phyloP scores from a whole-genome alignment of 1,140 invertebrate genomes.

The Nautilus pompilius region DNA sequence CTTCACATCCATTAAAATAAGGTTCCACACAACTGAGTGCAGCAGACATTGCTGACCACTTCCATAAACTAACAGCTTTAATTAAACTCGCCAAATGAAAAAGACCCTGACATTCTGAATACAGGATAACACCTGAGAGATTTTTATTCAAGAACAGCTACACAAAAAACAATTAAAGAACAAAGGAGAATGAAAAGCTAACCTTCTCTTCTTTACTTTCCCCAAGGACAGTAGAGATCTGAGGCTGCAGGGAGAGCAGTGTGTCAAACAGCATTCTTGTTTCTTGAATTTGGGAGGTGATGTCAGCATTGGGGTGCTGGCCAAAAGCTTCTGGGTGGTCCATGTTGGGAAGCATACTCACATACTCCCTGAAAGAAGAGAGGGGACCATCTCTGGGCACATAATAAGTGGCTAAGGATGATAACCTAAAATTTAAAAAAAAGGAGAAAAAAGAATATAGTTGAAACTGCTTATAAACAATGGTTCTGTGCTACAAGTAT shows the following conservation, averaged over 20 bases:
- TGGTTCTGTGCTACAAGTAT: no score
- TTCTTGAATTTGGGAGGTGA: conserved; percentile 56
- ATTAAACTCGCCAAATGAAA: no score
- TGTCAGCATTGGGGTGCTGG: conserved; percentile 58
- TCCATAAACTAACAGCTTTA: no score
- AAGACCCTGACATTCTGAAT: no score
- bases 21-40: no score
- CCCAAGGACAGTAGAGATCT: conserved; percentile 29
- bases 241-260: conserved; percentile 54
- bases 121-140: no score
- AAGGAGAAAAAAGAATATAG: conserved; percentile 9
- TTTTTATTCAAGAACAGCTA: no score
- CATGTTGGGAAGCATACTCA: conserved; percentile 69
- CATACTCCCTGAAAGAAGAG: conserved; percentile 74
- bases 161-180: no score
- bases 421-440: conserved; percentile 23
- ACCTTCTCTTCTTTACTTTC: conserved; percentile 54
- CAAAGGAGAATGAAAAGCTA: conserved; percentile 19
- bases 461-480: no score
- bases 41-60: no score
- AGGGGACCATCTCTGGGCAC: conserved; percentile 78
- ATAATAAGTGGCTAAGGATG: conserved; percentile 64
- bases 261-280: conserved; percentile 55
- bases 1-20: no score
- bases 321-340: conserved; percentile 79